Percentiles rank a stretch among this genome's conserved stretches.
These are phyloP conservation scores for Andrena dorsata DNA, from an alignment of 2,888 invertebrate species.

Conservation along the genomic window DNA sequence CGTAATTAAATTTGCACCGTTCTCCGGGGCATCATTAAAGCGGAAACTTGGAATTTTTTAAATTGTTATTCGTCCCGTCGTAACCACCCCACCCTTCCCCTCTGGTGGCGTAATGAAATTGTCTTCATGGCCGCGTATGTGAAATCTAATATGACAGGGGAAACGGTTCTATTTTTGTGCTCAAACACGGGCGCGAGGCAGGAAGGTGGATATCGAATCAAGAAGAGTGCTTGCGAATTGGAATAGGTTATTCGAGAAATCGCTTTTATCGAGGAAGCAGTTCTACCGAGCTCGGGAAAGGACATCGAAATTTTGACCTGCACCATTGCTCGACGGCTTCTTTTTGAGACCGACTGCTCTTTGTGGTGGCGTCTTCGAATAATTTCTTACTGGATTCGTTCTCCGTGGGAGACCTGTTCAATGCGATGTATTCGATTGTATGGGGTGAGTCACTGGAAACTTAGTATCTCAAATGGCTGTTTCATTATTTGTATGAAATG, in stretches of 20 bases:
- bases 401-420: too few species aligned
- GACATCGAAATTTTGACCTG: background rate
- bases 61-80: background rate
- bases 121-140: slow-evolving; percentile 24
- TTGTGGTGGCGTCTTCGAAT: background rate
- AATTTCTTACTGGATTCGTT: background rate
- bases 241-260: slow-evolving; percentile 37
- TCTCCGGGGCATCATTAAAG: background rate
- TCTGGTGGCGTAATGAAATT: slow-evolving; percentile 43
- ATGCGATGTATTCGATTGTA: too few species aligned
- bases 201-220: slow-evolving; percentile 38
- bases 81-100: background rate
- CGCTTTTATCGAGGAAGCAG: background rate
- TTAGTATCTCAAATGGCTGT: too few species aligned
- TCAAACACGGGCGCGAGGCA: slow-evolving; percentile 22
- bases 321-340: background rate
- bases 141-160: slow-evolving; percentile 48
- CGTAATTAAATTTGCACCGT: slow-evolving; percentile 40
- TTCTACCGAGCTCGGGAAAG: background rate
- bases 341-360: background rate
- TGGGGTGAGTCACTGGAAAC: too few species aligned
- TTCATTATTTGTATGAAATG: too few species aligned
- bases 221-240: slow-evolving; percentile 42
- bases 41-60: slow-evolving; percentile 16
- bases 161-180: slow-evolving; percentile 38